Evolutionary conservation across 2,113 vertebrate genomes (phyloP).

Genomic region (Psephotus haematonotus): DNA sequence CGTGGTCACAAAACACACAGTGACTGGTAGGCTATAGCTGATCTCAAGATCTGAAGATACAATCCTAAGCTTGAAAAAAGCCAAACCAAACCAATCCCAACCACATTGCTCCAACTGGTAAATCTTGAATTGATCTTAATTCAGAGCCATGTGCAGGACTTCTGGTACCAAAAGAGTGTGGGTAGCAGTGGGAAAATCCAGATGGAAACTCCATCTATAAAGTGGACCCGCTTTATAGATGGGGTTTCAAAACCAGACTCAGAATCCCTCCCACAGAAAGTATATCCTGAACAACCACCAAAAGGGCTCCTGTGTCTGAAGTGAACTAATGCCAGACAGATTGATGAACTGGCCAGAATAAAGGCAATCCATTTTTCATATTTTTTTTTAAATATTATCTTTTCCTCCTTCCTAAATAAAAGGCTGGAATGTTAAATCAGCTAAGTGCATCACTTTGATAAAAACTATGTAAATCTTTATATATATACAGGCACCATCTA

Average conservation of each 20-base stretch:
- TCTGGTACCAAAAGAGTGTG: too few species aligned
- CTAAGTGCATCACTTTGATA: constrained; percentile 68
- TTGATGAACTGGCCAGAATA: constrained; percentile 15
- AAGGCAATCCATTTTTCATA: constrained; percentile 45
- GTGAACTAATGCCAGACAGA: not conserved
- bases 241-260: not conserved
- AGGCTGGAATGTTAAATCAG: constrained; percentile 57
- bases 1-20: not conserved
- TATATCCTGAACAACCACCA: not conserved
- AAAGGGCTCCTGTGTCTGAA: not conserved
- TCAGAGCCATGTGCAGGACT: not conserved
- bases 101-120: not conserved
- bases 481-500: constrained; percentile 72
- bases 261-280: not conserved
- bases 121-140: not conserved
- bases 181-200: not conserved
- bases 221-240: not conserved
- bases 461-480: constrained; percentile 73
- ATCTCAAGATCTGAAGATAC: not conserved
- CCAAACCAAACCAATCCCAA: not conserved
- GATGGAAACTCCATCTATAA: not conserved
- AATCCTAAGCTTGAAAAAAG: not conserved
- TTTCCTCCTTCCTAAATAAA: constrained; percentile 1
- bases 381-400: constrained; percentile 54
- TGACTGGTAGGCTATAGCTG: accelerated